Percentiles rank a stretch among this genome's conserved stretches.
phyloP scores from a whole-genome alignment of 2,888 invertebrate genomes.

The Himalopsyche tibetana region DNA sequence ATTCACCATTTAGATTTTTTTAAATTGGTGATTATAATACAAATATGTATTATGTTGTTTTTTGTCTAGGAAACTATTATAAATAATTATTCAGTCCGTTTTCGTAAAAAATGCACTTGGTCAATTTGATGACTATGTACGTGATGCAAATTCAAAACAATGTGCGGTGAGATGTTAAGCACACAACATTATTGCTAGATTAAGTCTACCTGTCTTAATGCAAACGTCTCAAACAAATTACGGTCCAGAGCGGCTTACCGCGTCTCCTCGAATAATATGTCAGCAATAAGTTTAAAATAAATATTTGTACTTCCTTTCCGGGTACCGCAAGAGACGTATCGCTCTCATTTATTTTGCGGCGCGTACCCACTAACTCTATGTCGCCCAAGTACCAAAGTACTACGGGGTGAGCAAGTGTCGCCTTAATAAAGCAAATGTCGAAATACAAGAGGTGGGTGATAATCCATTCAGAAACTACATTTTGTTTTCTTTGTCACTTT shows the following conservation, averaged over 20 bases:
- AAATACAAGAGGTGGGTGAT: neutral
- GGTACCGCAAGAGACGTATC: constrained; percentile 17
- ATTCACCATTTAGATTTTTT: too few relatives aligned
- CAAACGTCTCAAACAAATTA: constrained; percentile 17
- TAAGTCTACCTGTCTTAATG: neutral
- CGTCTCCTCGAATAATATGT: constrained; percentile 21
- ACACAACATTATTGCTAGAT: neutral
- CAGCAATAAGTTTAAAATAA: constrained; percentile 37
- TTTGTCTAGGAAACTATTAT: too few relatives aligned
- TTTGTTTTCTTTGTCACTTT: too few relatives aligned
- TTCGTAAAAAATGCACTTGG: too few relatives aligned
- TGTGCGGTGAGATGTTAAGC: too few relatives aligned
- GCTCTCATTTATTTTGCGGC: constrained; percentile 17
- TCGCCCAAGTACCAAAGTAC: constrained; percentile 3
- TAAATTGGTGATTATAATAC: too few relatives aligned
- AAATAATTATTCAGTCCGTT: too few relatives aligned
- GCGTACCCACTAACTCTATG: constrained; percentile 12
- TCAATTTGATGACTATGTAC: too few relatives aligned
- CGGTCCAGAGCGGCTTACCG: constrained; percentile 33
- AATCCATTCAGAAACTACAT: too few relatives aligned
- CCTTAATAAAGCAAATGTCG: neutral
- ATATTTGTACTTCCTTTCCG: constrained; percentile 28
- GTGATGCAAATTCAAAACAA: too few relatives aligned
- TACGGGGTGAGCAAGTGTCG: constrained; percentile 7
- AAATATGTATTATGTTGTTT: too few relatives aligned